Evolutionary conservation across 2,888 invertebrate species (phyloP).

Genomic region (Mimachlamys varia): DNA sequence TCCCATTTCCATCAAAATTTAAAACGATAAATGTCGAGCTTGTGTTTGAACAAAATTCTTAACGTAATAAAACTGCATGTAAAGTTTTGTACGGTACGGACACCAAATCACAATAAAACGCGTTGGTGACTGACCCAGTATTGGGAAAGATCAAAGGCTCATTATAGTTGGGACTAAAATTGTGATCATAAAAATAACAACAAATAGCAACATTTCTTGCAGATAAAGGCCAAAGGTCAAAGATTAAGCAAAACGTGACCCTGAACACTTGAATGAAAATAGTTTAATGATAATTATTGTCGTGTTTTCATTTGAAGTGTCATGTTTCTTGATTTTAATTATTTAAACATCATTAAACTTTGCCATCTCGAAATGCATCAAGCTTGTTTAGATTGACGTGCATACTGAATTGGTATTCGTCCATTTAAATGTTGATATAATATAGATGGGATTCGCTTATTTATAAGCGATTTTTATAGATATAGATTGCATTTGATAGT

Average conservation of each 20-base stretch:
- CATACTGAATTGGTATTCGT: no score
- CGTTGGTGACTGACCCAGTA: constrained; percentile 12
- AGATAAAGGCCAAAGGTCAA: background rate
- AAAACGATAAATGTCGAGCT: background rate
- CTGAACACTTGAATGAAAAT: background rate
- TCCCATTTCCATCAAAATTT: background rate
- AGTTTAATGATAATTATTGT: background rate
- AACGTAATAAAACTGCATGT: constrained; percentile 36
- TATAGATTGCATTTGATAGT: no score
- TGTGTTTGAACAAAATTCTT: constrained; percentile 9
- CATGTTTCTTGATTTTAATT: background rate
- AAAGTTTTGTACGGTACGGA: background rate
- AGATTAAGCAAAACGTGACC: background rate
- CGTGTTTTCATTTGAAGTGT: background rate
- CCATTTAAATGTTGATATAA: no score
- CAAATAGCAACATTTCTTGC: background rate
- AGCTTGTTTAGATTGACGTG: background rate
- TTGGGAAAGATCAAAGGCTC: background rate
- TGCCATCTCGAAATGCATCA: background rate
- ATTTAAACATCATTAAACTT: background rate
- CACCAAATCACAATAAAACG: background rate
- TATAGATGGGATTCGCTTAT: no score
- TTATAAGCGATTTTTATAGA: no score
- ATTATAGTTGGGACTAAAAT: background rate
- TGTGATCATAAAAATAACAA: constrained; percentile 17